Conservation (phyloP, 2,797 vertebrate genomes). For the Parambassis ranga region DNA sequence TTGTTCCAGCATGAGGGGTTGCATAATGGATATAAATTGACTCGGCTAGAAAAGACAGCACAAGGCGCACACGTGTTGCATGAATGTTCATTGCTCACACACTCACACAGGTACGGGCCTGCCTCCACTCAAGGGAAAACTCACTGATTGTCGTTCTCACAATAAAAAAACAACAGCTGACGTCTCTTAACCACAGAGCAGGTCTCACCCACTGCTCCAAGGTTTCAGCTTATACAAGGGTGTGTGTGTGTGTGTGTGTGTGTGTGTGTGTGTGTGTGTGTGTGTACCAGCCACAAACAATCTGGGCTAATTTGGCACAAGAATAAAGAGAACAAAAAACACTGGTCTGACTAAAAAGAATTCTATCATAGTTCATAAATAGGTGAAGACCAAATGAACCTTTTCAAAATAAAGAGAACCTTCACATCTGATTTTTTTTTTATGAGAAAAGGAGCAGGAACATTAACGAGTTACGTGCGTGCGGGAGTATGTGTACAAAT, state of each 20-base stretch:
- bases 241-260: not conserved
- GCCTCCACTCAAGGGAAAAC: conserved; percentile 43
- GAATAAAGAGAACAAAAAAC: no score
- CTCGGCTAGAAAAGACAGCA: conserved; percentile 1
- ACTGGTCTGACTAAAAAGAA: no score
- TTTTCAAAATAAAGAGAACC: no score
- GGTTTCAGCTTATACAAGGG: conserved; percentile 25
- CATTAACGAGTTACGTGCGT: conserved; percentile 16
- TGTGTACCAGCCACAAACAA: conserved; percentile 12
- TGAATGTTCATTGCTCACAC: not conserved
- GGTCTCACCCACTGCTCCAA: conserved; percentile 14
- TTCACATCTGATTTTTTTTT: conserved; percentile 19
- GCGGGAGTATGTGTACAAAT: not conserved
- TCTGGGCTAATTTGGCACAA: conserved; percentile 40
- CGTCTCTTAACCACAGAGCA: conserved; percentile 16
- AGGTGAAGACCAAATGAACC: no score
- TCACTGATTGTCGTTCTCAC: conserved; percentile 34
- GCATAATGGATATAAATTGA: conserved; percentile 23
- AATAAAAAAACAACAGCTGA: not conserved
- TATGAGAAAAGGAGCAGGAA: not conserved
- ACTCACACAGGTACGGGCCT: conserved; percentile 28
- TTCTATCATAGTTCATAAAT: no score
- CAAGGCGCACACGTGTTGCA: not conserved
- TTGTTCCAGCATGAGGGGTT: conserved; percentile 15
- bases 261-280: not conserved